These are phyloP conservation scores for Leptoclinus maculatus DNA, from an alignment of 2,797 vertebrate species.

Conservation along the genomic window DNA sequence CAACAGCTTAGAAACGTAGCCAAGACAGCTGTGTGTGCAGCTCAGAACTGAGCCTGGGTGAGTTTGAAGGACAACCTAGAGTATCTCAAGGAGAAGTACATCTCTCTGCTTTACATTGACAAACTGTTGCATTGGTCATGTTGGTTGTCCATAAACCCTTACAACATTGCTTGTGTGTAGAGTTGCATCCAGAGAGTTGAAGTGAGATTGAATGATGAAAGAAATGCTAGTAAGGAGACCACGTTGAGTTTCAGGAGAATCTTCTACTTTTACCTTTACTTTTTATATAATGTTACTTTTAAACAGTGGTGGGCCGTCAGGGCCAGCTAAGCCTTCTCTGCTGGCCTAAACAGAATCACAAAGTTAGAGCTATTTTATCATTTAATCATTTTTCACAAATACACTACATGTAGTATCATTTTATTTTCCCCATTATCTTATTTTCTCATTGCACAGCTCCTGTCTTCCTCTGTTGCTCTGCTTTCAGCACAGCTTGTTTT, in stretches of 20 bases:
- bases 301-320: too few relatives aligned
- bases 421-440: too few relatives aligned
- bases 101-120: background rate
- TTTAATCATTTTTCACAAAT: too few relatives aligned
- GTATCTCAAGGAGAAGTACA: slow-evolving; percentile 2
- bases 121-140: background rate
- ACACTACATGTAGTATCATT: too few relatives aligned
- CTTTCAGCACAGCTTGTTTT: too few relatives aligned
- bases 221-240: background rate
- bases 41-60: background rate
- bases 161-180: background rate
- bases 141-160: background rate
- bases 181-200: background rate
- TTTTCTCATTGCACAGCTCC: too few relatives aligned
- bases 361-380: too few relatives aligned
- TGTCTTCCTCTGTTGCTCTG: too few relatives aligned
- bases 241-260: too few relatives aligned
- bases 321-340: too few relatives aligned
- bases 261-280: too few relatives aligned
- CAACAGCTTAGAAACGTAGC: slow-evolving; percentile 3
- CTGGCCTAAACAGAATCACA: too few relatives aligned
- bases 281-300: background rate
- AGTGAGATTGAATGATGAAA: background rate
- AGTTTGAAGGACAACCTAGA: slow-evolving; percentile 13
- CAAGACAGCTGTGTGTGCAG: slow-evolving; percentile 27